Evolutionary conservation across 2,888 invertebrate genomes (phyloP), one percentile per base, ranked within the genome.

Genomic region (Hermaeophaga mercurialis): DNA sequence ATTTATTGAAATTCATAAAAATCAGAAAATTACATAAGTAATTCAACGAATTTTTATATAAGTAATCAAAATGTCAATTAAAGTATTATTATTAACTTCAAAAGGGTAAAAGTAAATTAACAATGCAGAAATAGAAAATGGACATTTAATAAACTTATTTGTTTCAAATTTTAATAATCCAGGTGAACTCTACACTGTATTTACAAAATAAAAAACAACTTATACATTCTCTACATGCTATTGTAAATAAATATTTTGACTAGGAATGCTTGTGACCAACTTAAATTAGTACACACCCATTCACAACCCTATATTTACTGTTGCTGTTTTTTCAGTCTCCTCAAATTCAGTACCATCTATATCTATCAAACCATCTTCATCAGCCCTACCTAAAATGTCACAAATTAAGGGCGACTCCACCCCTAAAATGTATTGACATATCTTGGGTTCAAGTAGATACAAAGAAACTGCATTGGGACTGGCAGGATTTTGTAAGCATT

Each of bases 381-480:
- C 93, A 0, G 91, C 92, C 61, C 86, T 80, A 1, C 88, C 85
- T 47, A 96, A 77, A 62, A 96, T 85, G 69, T 91, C 86, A 78
- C 96, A 96, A 66, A 97, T 88, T 6, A 96, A 78, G 0, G 91
- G 89, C 0, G 96, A 94, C 74, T 97, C 96, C 0, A 98, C 93
- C n/a, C 91, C 93, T 47, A 99, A 80, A 50, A 95, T 88, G 75
- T 98, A 98, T 77, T 95, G 91, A 73, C 98, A 98, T 0, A 91
- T 89, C 71, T 88, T 86, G 0, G 97, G 96, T 74, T 98, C 98
- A 2, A 94, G 77, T 14, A 98, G 80, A 74, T 92, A 96, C 56
- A 97, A 81, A 0, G 94, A 89, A 0, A 96, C 91, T 59, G 92
- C 86, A 11, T 91, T 89, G 1, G 90, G 85, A 71, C 87, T 91